Evolutionary conservation across 2,888 invertebrate genomes (phyloP).

Genomic region (Dicranocentrus wangi): DNA sequence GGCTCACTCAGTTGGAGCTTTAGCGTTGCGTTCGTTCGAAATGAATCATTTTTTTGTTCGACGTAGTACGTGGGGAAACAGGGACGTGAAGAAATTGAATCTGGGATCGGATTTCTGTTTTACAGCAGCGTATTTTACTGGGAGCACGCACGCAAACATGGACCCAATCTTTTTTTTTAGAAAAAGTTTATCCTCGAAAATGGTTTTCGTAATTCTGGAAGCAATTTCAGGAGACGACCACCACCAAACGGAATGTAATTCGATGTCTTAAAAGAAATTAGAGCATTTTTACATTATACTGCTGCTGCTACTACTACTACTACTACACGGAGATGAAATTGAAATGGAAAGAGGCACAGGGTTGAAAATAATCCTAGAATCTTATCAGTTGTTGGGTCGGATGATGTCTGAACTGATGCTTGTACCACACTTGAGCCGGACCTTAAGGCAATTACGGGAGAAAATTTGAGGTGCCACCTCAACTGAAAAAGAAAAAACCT

Average conservation of each 20-base stretch:
- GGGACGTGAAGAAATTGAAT: conserved; percentile 2
- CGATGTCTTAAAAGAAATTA: neutral
- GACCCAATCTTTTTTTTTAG: neutral
- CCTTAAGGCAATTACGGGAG: conserved; percentile 27
- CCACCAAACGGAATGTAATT: neutral
- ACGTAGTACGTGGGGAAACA: too few species aligned
- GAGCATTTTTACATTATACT: neutral
- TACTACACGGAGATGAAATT: too few species aligned
- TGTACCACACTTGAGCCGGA: conserved; percentile 45
- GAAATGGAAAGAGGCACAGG: neutral
- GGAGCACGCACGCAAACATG: neutral
- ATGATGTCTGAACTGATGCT: conserved; percentile 33
- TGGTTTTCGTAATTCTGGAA: conserved; percentile 14
- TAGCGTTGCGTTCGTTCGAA: too few species aligned
- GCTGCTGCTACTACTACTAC: too few species aligned
- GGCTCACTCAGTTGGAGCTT: too few species aligned
- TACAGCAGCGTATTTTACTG: neutral
- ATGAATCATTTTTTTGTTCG: too few species aligned
- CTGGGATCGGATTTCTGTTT: neutral
- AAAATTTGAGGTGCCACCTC: conserved; percentile 14
- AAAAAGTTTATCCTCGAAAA: neutral
- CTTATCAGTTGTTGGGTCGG: neutral
- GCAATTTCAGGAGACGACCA: neutral
- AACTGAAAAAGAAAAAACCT: neutral
- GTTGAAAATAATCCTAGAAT: neutral